phyloP scores from a whole-genome alignment of 2,113 vertebrate species.

The Lutjanus erythropterus region DNA sequence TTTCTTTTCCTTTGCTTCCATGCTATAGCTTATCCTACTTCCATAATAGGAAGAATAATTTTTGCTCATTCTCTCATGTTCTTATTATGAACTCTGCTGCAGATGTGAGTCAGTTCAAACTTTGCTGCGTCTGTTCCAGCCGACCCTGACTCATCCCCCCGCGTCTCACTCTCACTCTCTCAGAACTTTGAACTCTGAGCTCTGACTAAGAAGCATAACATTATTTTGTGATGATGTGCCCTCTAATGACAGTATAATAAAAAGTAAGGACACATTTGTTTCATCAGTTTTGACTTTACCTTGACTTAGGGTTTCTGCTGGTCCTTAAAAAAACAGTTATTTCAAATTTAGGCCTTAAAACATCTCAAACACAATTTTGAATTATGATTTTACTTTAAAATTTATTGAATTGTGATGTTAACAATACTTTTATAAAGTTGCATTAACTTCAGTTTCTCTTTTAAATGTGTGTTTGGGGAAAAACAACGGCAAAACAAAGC shows the following conservation, averaged over 20 bases:
- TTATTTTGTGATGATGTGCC: not conserved
- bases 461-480: too few species aligned
- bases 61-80: slow-evolving; percentile 8
- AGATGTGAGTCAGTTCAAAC: slow-evolving; percentile 41
- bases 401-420: too few species aligned
- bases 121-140: not conserved
- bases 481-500: too few species aligned
- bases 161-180: not conserved
- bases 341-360: too few species aligned
- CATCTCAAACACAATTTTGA: too few species aligned
- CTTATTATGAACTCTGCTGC: not conserved
- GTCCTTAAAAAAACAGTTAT: too few species aligned
- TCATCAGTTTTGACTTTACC: not conserved
- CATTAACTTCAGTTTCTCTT: too few species aligned
- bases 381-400: too few species aligned
- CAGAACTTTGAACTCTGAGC: not conserved
- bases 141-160: slow-evolving; percentile 1
- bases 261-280: not conserved
- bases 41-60: not conserved
- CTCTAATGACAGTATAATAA: not conserved
- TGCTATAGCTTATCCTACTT: too few species aligned
- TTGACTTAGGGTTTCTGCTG: not conserved
- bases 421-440: too few species aligned
- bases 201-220: not conserved
- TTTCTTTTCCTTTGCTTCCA: too few species aligned